Percentiles rank a stretch among this genome's conserved stretches.
These are phyloP conservation scores for Hemibagrus wyckioides DNA, from an alignment of 2,113 vertebrate genomes.

Conservation along the genomic window DNA sequence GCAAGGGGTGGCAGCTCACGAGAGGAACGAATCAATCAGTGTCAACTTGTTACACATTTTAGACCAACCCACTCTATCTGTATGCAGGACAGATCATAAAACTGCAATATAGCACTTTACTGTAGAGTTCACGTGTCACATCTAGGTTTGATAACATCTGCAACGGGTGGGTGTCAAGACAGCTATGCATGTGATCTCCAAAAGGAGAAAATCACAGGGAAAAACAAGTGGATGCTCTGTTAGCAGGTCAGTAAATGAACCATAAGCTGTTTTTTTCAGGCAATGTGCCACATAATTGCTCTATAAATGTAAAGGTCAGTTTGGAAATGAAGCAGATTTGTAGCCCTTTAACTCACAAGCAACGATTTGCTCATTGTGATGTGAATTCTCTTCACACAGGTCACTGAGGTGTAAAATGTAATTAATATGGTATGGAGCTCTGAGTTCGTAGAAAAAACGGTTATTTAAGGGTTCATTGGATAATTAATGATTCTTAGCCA, in stretches of 20 bases:
- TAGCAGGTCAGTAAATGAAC: slow-evolving; percentile 7
- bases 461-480: not conserved
- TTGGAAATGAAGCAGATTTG: not conserved
- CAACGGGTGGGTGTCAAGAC: not conserved
- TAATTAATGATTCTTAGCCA: too few relatives aligned
- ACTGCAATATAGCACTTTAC: not conserved
- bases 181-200: not conserved
- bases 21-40: not conserved
- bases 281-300: slow-evolving; percentile 7
- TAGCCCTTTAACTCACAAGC: slow-evolving; percentile 6
- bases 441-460: not conserved
- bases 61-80: not conserved
- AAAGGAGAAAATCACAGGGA: not conserved
- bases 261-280: not conserved
- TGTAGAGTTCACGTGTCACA: not conserved
- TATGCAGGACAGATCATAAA: not conserved
- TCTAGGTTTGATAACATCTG: not conserved
- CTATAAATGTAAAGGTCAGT: slow-evolving; percentile 35
- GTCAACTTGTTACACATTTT: not conserved
- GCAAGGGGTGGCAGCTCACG: not conserved
- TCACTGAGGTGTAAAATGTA: slow-evolving; percentile 7
- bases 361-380: not conserved
- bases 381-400: not conserved
- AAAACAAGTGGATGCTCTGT: not conserved
- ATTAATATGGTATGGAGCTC: slow-evolving; percentile 23